Conservation (phyloP, 2,113 vertebrate species). For the Dipodomys stephensi region DNA sequence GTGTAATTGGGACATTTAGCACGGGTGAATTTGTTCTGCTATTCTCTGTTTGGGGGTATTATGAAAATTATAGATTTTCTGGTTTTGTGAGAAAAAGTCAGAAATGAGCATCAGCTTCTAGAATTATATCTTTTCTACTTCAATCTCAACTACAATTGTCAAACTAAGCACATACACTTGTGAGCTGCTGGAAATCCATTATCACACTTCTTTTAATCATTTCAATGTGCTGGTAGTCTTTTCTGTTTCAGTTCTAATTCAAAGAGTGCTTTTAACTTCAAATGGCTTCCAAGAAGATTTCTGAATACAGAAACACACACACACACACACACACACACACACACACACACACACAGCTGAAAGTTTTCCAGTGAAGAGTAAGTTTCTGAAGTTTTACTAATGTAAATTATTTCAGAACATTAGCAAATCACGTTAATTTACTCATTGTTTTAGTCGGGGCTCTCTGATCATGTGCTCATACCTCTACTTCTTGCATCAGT, state of each 20-base stretch:
- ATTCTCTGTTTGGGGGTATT: neutral
- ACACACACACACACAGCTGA: neutral
- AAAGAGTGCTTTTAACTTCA: constrained; percentile 70
- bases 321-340: neutral
- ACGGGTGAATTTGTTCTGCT: neutral
- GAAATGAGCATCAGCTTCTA: neutral
- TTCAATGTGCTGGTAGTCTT: constrained; percentile 20
- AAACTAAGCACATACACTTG: neutral
- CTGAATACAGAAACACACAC: neutral
- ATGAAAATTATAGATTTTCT: neutral
- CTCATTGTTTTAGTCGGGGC: neutral
- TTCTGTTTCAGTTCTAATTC: constrained; percentile 62
- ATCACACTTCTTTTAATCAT: constrained; percentile 65
- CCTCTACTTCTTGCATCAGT: neutral
- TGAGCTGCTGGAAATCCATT: constrained; percentile 45
- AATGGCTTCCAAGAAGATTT: constrained; percentile 54
- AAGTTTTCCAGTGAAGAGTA: constrained; percentile 21
- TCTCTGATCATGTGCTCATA: neutral
- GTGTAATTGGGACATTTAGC: neutral
- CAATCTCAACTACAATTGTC: constrained; percentile 30
- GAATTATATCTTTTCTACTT: constrained; percentile 23
- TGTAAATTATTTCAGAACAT: constrained; percentile 9
- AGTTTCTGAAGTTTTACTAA: constrained; percentile 39
- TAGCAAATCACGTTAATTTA: neutral
- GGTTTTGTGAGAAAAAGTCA: constrained; percentile 11